Percentiles rank a stretch among this genome's conserved stretches.
These are phyloP conservation scores for Sapayoa aenigma DNA, from an alignment of 2,113 vertebrate genomes.

Conservation along the genomic window DNA sequence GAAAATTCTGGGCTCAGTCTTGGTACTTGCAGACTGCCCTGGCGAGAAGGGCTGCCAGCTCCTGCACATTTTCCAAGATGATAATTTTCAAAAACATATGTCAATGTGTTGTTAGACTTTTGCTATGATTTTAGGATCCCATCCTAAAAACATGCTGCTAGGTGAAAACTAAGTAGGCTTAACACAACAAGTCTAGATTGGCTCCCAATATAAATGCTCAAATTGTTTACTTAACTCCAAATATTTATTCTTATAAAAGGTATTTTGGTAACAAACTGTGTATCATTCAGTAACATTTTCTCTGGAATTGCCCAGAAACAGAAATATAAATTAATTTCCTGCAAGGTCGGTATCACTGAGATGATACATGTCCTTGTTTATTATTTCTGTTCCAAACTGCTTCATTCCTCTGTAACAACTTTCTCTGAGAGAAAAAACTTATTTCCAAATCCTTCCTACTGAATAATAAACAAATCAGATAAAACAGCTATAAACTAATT, in stretches of 20 bases:
- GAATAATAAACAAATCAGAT: constrained; percentile 29
- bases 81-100: background rate
- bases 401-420: constrained; percentile 26
- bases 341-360: background rate
- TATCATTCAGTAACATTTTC: constrained; percentile 2
- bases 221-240: background rate
- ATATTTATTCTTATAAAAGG: background rate
- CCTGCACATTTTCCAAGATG: background rate
- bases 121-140: background rate
- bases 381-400: constrained; percentile 17
- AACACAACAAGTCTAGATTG: background rate
- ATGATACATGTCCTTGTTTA: constrained; percentile 33
- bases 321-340: constrained; percentile 6
- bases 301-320: constrained; percentile 3
- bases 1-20: background rate
- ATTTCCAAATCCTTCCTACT: constrained; percentile 22
- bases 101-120: background rate
- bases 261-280: background rate
- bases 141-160: background rate
- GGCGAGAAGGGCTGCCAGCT: background rate
- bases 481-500: background rate
- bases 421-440: constrained; percentile 19
- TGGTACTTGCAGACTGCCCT: background rate
- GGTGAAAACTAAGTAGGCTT: background rate
- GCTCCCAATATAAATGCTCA: background rate